These are phyloP conservation scores for Penaeus chinensis DNA, from an alignment of 1,140 invertebrate genomes.

Conservation along the genomic window DNA sequence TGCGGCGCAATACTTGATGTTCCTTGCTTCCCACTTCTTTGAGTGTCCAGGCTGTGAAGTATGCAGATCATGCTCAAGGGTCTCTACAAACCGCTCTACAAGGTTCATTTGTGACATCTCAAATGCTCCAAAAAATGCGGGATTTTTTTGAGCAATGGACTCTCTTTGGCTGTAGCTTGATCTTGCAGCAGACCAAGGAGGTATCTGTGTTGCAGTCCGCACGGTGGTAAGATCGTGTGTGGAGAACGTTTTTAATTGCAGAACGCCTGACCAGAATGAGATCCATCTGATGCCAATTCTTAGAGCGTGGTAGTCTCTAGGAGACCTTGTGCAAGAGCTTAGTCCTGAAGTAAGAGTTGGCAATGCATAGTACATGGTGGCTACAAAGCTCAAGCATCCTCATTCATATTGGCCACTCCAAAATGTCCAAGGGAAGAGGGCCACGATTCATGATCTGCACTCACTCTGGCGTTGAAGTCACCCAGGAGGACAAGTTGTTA, in stretches of 20 bases:
- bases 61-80: background rate
- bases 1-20: background rate
- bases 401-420: background rate
- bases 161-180: conserved; percentile 1
- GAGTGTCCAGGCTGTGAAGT: background rate
- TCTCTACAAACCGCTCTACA: background rate
- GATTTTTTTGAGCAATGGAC: background rate
- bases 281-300: background rate
- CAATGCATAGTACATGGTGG: background rate
- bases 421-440: background rate
- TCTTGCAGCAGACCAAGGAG: too few species aligned
- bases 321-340: background rate
- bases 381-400: background rate
- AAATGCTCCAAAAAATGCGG: background rate
- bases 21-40: background rate
- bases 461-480: too few species aligned
- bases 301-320: background rate
- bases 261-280: background rate
- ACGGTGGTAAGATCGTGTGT: background rate
- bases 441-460: background rate
- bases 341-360: background rate
- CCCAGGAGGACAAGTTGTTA: background rate
- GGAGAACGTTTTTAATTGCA: background rate
- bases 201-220: too few species aligned
- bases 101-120: conserved; percentile 3